A percentile compares a stretch with the other conserved stretches of the same genome.
Conservation (phyloP, 2,113 vertebrate genomes). For the Pseudorectes ferrugineus region DNA sequence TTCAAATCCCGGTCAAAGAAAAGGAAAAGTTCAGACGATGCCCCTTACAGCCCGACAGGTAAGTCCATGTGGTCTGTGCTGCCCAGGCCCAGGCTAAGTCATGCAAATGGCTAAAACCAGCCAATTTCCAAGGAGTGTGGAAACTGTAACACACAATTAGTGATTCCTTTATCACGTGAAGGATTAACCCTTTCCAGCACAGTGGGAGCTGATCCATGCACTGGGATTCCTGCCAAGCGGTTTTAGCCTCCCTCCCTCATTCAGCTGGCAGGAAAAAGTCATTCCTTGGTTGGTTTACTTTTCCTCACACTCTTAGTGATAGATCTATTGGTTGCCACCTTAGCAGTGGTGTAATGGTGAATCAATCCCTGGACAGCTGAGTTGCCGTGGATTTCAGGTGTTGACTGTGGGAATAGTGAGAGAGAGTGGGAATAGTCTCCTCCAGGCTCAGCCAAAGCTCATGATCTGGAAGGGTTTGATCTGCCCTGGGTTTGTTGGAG, state of each 20-base stretch:
- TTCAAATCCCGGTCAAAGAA: constrained; percentile 99
- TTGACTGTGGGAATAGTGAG: background rate
- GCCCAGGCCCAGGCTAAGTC: background rate
- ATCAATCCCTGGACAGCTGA: background rate
- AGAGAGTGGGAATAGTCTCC: background rate
- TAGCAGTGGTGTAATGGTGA: background rate
- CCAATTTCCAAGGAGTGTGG: background rate
- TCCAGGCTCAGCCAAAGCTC: background rate
- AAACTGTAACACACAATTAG: background rate
- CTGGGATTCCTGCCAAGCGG: background rate
- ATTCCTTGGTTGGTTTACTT: background rate
- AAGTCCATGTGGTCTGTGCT: background rate
- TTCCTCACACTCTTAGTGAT: background rate
- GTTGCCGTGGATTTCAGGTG: background rate
- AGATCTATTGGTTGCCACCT: background rate
- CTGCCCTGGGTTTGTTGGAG: background rate
- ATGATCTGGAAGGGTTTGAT: background rate
- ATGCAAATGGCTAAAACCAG: background rate
- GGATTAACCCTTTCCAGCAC: background rate
- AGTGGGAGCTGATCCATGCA: fast-evolving
- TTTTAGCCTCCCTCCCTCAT: background rate
- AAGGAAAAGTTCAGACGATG: constrained; percentile 94
- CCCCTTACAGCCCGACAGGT: constrained; percentile 97
- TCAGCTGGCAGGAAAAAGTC: background rate
- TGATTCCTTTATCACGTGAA: background rate